Conservation (phyloP, 1,140 invertebrate genomes). For the Bombyx mandarina region DNA sequence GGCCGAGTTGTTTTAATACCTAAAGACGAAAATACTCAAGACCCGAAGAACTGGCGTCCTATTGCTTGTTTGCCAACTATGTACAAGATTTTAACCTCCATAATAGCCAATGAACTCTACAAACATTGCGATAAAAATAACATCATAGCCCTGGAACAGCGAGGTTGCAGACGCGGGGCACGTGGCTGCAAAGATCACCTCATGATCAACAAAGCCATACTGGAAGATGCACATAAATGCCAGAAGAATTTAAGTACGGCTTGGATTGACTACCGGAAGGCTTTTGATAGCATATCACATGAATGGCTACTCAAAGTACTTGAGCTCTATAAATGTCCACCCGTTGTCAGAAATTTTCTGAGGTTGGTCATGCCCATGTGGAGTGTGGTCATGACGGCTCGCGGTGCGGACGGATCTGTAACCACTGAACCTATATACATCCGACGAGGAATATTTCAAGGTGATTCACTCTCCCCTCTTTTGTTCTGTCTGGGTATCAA, state of each 20-base stretch:
- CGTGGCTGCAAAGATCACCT: slow-evolving; percentile 21
- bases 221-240: slow-evolving; percentile 10
- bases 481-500: background rate
- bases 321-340: slow-evolving; percentile 10
- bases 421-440: background rate
- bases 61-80: slow-evolving; percentile 21
- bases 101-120: slow-evolving; percentile 13
- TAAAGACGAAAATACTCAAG: slow-evolving; percentile 11
- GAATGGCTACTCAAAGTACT: slow-evolving; percentile 10
- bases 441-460: background rate
- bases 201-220: slow-evolving; percentile 17
- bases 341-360: background rate
- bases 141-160: slow-evolving; percentile 17
- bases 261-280: slow-evolving; percentile 16
- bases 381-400: too few relatives aligned
- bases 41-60: slow-evolving; percentile 18
- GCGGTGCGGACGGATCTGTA: background rate
- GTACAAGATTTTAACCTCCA: slow-evolving; percentile 18
- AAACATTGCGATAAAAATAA: slow-evolving; percentile 11
- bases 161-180: slow-evolving; percentile 10
- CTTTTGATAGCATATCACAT: slow-evolving; percentile 11
- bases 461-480: background rate
- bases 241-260: slow-evolving; percentile 14
- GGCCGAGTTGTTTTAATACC: slow-evolving; percentile 17
- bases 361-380: background rate